phyloP scores from a whole-genome alignment of 1,140 invertebrate species.

The Prorops nasuta region DNA sequence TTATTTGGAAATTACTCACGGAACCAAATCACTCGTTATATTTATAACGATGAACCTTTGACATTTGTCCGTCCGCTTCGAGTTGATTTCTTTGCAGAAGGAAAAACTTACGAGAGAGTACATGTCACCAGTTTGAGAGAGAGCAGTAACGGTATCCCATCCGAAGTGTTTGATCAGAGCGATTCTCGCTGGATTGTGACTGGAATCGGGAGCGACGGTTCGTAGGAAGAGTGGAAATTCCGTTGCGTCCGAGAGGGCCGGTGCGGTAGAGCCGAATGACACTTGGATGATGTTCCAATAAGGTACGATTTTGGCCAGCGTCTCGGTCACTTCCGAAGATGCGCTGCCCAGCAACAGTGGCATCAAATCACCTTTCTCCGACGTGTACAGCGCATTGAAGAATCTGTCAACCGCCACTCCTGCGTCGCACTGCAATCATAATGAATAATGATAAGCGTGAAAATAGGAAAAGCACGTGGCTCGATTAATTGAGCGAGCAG shows the following conservation, averaged over 20 bases:
- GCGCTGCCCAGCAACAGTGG: conserved; percentile 79
- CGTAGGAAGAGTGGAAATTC: conserved; percentile 87
- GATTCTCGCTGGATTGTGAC: conserved; percentile 80
- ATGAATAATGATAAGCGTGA: no score
- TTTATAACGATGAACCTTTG: no score
- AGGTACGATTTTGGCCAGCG: conserved; percentile 83
- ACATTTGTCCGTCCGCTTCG: no score
- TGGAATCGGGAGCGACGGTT: conserved; percentile 82
- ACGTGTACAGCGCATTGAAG: conserved; percentile 86
- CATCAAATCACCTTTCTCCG: conserved; percentile 65
- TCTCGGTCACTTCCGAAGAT: conserved; percentile 87
- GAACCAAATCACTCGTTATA: no score
- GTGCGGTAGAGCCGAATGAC: conserved; percentile 82
- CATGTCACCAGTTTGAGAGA: conserved; percentile 82
- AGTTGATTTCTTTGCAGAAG: no score
- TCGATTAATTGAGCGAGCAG: no score
- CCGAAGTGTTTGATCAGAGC: conserved; percentile 79
- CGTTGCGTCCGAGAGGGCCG: conserved; percentile 78
- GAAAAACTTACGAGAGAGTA: conserved; percentile 69
- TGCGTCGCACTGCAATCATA: conserved; percentile 76
- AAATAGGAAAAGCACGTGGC: no score
- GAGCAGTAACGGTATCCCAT: conserved; percentile 83
- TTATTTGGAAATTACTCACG: no score
- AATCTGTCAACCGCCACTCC: conserved; percentile 86
- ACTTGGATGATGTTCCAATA: conserved; percentile 92